Evolutionary conservation across 2,888 invertebrate species (phyloP), one percentile per base, ranked within the genome.

Genomic region (Zaprionus bogoriensis): DNA sequence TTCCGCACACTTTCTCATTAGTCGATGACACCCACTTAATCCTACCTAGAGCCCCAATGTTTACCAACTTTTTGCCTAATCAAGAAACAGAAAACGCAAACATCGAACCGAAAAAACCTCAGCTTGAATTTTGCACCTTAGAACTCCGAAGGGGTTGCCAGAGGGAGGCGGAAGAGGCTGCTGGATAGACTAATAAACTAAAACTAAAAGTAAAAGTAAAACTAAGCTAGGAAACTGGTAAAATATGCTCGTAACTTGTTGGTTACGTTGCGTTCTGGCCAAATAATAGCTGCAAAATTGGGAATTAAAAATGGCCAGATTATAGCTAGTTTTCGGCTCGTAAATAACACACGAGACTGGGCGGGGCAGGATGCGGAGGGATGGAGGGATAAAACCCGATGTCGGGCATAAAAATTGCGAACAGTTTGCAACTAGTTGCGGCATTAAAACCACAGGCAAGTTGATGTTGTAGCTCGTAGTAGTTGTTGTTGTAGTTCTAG

Each of bases 341-440:
- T 53, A 36, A 47, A 65, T 47, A 38, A 38, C 47, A 17, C 32
- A 48, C 32, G 47, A 48, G 14, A 30, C 38, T 19, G 17, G 38
- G 20, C 6, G 17, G 9, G 17, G 17, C 9, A 20, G 1, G 14
- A n/a, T 0, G 17, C 2, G 6, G 3, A 17, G 10, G n/a, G n/a
- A 2, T n/a, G 6, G 12, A 12, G 20, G 22, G 7, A 6, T n/a
- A 22, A 22, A 41, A 12, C 22, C 22, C 4, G 41, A 20, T 41
- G 41, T 20, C 22, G 41, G 41, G 22, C 3, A n/a, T n/a, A 20
- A 41, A 41, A 22, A 41, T 36, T 36, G 32, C 32, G 23, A 38
- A 66, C 48, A 52, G 60, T 67, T 65, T 53, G 47, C 57, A 73
- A 70, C 74, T 46, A 57, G 68, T 51, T 70, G 55, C 52, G 69